Evolutionary conservation across 2,113 vertebrate genomes (phyloP).

Genomic region (Scomber japonicus): DNA sequence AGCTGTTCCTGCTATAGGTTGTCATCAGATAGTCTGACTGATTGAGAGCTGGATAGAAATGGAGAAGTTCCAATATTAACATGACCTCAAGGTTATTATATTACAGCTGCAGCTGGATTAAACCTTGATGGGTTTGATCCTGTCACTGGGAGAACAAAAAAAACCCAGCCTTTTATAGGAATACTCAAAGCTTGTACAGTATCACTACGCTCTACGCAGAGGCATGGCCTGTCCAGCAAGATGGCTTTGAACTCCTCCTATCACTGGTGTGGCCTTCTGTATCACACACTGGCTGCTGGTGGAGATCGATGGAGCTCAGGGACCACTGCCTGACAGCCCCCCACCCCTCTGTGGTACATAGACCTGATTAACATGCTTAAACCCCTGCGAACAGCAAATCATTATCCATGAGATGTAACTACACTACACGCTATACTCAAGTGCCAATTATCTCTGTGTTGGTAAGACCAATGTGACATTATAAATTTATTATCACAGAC

Average conservation of each 20-base stretch:
- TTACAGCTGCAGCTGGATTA: slow-evolving; percentile 16
- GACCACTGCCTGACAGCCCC: slow-evolving; percentile 57
- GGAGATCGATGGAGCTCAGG: slow-evolving; percentile 64
- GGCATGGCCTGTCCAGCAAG: slow-evolving; percentile 9
- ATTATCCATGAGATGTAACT: slow-evolving; percentile 60
- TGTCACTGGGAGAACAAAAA: slow-evolving; percentile 1
- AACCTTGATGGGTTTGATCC: slow-evolving; percentile 13
- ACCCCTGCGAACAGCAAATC: slow-evolving; percentile 56
- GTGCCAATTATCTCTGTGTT: slow-evolving; percentile 26
- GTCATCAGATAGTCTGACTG: slow-evolving; percentile 23
- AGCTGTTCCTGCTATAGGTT: slow-evolving; percentile 41
- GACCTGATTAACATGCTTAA: slow-evolving; percentile 66
- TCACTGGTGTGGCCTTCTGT: slow-evolving; percentile 36
- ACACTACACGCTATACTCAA: background rate
- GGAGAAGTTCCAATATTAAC: slow-evolving; percentile 18
- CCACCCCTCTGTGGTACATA: slow-evolving; percentile 39
- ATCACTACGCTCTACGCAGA: slow-evolving; percentile 16
- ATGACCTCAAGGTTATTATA: slow-evolving; percentile 13
- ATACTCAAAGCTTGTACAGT: background rate
- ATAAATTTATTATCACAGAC: background rate
- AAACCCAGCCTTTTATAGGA: background rate
- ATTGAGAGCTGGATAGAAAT: slow-evolving; percentile 20
- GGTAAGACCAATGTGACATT: background rate
- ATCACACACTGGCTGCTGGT: slow-evolving; percentile 30
- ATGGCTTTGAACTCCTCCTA: slow-evolving; percentile 38